Percentiles rank a stretch among this genome's conserved stretches.
Conservation (phyloP, 2,888 invertebrate species). For the Petrophora chlorosata region DNA sequence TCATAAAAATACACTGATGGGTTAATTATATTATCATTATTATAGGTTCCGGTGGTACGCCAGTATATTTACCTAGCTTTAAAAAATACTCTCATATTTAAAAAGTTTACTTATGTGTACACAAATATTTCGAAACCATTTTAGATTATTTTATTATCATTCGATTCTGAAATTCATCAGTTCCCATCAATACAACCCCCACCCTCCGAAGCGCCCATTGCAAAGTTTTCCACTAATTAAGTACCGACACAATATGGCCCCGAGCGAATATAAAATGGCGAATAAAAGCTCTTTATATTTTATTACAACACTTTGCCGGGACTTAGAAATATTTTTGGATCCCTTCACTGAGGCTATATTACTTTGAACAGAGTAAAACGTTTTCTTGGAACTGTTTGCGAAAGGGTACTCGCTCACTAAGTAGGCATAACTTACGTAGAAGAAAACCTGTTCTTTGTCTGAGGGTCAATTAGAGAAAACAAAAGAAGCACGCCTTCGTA, state of each 20-base stretch:
- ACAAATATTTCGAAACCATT: conserved; percentile 19
- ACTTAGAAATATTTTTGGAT: conserved; percentile 17
- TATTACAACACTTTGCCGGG: conserved; percentile 20
- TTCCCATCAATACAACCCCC: conserved; percentile 21
- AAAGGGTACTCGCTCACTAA: conserved; percentile 1
- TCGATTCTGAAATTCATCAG: conserved; percentile 29
- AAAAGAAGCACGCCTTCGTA: conserved; percentile 1
- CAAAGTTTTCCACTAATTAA: conserved; percentile 62
- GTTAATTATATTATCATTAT: no score
- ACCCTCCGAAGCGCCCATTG: conserved; percentile 41
- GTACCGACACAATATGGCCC: conserved; percentile 42
- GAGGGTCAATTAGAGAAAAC: conserved; percentile 2
- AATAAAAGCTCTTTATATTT: conserved; percentile 25
- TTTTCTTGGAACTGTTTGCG: background rate
- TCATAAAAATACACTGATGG: no score
- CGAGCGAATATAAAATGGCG: conserved; percentile 29
- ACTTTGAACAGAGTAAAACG: conserved; percentile 3
- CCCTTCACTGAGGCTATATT: conserved; percentile 8
- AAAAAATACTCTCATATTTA: no score
- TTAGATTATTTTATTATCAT: conserved; percentile 25
- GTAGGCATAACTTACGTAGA: background rate
- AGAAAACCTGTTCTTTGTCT: background rate
- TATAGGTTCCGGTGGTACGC: no score
- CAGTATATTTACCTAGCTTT: no score
- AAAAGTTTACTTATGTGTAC: no score